These are phyloP conservation scores for Cantharis rufa DNA, from an alignment of 2,888 invertebrate species.

Conservation along the genomic window DNA sequence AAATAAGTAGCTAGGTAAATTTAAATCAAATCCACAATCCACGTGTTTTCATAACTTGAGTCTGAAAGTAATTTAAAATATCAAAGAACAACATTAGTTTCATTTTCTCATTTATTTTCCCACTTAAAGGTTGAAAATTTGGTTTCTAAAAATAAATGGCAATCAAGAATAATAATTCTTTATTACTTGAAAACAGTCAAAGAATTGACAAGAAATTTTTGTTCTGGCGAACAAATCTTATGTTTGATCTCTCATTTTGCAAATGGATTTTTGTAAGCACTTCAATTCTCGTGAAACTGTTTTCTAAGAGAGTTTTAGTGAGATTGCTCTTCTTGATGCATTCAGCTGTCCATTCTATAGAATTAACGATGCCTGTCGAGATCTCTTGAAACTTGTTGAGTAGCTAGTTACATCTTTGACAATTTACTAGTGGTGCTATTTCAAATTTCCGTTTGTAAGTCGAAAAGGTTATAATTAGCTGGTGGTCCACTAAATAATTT, in stretches of 20 bases:
- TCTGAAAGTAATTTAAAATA: not conserved
- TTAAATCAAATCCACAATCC: not conserved
- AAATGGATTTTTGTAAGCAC: slow-evolving; percentile 21
- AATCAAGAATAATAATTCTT: not conserved
- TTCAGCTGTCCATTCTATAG: slow-evolving; percentile 13
- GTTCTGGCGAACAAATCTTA: not conserved
- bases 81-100: not conserved
- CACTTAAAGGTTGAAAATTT: not conserved
- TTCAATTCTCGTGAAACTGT: slow-evolving; percentile 11
- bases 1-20: not conserved
- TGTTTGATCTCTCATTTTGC: slow-evolving; percentile 17
- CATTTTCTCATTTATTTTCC: not conserved
- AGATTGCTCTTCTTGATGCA: slow-evolving; percentile 20
- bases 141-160: not conserved
- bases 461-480: not conserved
- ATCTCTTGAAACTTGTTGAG: not conserved
- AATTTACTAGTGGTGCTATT: not conserved
- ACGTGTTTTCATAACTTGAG: not conserved
- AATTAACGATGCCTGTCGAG: slow-evolving; percentile 5
- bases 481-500: not conserved
- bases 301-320: slow-evolving; percentile 21
- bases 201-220: not conserved
- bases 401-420: not conserved
- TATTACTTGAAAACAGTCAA: not conserved
- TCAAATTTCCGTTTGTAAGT: not conserved